Base-by-base conservation (phyloP, 2,113 vertebrate species). In the Sphaerodactylus townsendi region DNA sequence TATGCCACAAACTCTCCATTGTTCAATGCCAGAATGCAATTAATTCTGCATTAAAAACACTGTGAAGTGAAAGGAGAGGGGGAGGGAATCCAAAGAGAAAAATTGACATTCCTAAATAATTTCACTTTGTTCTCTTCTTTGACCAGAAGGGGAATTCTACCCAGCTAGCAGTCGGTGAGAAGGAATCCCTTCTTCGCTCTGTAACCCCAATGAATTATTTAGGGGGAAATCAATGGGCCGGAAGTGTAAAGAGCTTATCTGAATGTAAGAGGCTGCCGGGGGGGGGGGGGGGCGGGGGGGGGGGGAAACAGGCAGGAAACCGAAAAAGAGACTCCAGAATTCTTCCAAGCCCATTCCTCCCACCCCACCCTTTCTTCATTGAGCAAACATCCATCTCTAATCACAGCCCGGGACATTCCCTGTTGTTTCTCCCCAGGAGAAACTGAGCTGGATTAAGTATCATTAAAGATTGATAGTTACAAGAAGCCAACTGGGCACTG, bases 381-480 rank as follows among this genome's bases (percentile, higher is more conserved):
- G 30, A 83, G 73, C 46, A 41, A 10, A 39, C 11, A 46, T 41
- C 68, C 25, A 1, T 53, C 17, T 73, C 59, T 33, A 19, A 19
- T 37, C n/a, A 0, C 3, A 17, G 35, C 82, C 53, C 56, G 73
- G 73, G 82, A 84, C 44, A 8, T 23, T 44, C 74, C 65, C 74
- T 4, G 35, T 53, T 56, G 64, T 10, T 84, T 70, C 65, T 77
- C 46, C 33, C 33, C 59, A 3, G 72, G 73, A 84, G 65, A 66
- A 69, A 33, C 30, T 53, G 74, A 41, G 35, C 37, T 77, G 82
- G 75, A 77, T 84, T 77, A 77, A 59, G 48, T 25, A 77, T 70
- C 74, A 84, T 84, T 53, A 69, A 84, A 77, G 74, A 84, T 77
- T 84, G 74, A 84, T 84, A 8, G 74, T 6, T 84, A 84, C 74